Base-by-base conservation (phyloP, 2,888 invertebrate species). In the Ormyrus labotus region DNA sequence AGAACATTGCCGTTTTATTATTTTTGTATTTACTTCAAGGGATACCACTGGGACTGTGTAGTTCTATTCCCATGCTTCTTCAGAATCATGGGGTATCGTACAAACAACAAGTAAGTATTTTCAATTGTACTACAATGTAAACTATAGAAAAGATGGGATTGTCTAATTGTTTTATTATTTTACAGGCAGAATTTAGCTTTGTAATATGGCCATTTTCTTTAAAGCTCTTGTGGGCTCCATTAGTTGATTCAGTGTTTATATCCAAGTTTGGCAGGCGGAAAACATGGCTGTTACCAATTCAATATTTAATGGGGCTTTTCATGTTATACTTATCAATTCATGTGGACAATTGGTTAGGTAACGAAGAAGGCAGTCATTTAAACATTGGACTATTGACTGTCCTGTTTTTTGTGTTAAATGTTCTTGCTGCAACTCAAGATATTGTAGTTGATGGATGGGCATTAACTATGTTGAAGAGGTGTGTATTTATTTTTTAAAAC, bases 371-470 rank as follows among this genome's bases (percentile, higher is more conserved):
- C 2, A 67, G 60, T 68, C 48, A 75, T 10, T 96, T 97, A 0
- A 95, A 96, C 86, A 96, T 97, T 85, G 93, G 92, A 78, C 90
- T 95, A 69, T 92, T 99, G 48, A 99, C 99, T 0, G 88, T 94
- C 11, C 92, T 97, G 80, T 99, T 99, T 92, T 96, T 99, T 89
- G 92, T 94, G 76, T 92, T 99, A 4, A 99, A 99, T 89, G 98
- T 99, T 88, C 92, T 99, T 86, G 99, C 99, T 6, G 99, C 99
- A 2, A 99, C 99, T 1, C 99, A 99, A 92, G 99, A 99, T 91
- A 99, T 99, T 87, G 99, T 98, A 13, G 99, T 99, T 0, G 99
- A 99, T 92, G 99, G 99, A 45, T 99, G 99, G 99, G 99, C 99
- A 0, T 92, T 99, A 10, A 99, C 99, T 0, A 99, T 99, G 98